These are phyloP conservation scores for Zaprionus kolodkinae DNA, from an alignment of 1,140 invertebrate species.

Conservation along the genomic window DNA sequence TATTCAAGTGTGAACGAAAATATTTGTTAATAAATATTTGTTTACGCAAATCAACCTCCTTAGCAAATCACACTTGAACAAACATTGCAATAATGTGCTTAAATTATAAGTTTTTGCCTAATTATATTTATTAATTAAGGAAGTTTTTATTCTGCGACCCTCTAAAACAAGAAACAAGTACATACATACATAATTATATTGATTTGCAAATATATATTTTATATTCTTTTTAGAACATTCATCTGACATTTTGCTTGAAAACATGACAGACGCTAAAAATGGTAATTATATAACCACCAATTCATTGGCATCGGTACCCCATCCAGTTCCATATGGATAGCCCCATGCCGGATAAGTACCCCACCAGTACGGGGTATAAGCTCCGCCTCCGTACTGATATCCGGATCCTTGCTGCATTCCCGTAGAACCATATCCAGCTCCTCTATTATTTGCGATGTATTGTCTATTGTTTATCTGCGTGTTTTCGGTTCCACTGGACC, in stretches of 20 bases:
- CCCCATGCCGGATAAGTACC: slow-evolving; percentile 53
- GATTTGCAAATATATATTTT: slow-evolving; percentile 47
- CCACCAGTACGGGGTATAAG: slow-evolving; percentile 65
- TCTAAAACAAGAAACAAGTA: slow-evolving; percentile 3
- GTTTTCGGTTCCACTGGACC: background rate
- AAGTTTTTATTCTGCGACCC: background rate
- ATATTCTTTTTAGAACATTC: slow-evolving; percentile 30
- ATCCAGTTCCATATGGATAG: slow-evolving; percentile 55
- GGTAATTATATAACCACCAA: slow-evolving; percentile 32
- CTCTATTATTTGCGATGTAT: background rate
- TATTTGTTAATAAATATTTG: slow-evolving; percentile 19
- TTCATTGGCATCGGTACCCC: slow-evolving; percentile 46
- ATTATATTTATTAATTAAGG: background rate
- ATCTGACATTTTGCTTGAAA: slow-evolving; percentile 10
- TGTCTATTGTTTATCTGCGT: background rate
- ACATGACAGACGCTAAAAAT: slow-evolving; percentile 10
- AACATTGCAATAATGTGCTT: slow-evolving; percentile 15
- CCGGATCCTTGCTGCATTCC: slow-evolving; percentile 24
- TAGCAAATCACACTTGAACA: slow-evolving; percentile 8
- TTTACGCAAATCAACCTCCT: slow-evolving; percentile 17
- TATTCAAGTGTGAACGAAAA: slow-evolving; percentile 26
- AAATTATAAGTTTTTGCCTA: background rate
- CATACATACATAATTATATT: background rate
- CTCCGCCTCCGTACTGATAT: slow-evolving; percentile 19
- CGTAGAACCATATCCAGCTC: slow-evolving; percentile 12